A percentile compares a stretch with the other conserved stretches of the same genome.
Conservation (phyloP, 2,888 invertebrate species). For the Sycophila texana region DNA sequence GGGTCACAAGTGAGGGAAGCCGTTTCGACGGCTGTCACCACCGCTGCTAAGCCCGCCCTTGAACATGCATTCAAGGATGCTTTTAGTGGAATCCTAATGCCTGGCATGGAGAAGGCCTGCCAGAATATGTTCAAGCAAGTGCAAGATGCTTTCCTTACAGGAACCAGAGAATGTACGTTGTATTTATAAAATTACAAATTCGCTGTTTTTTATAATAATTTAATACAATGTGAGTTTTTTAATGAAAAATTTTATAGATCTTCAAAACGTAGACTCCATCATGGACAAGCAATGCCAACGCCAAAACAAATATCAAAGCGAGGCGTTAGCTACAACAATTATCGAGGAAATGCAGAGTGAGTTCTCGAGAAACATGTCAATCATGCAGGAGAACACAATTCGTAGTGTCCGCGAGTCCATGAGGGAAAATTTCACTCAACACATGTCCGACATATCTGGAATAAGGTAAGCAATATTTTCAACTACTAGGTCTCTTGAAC, state of each 20-base stretch:
- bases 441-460: constrained; percentile 70
- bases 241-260: constrained; percentile 70
- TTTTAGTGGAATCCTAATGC: constrained; percentile 86
- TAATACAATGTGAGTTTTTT: not conserved
- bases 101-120: constrained; percentile 91
- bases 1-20: constrained; percentile 85
- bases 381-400: constrained; percentile 68
- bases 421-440: constrained; percentile 71
- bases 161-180: constrained; percentile 91
- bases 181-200: constrained; percentile 54
- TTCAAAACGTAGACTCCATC: constrained; percentile 77
- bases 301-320: constrained; percentile 69
- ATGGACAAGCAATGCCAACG: constrained; percentile 76
- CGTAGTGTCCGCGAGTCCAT: constrained; percentile 71
- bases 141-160: constrained; percentile 90
- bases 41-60: constrained; percentile 84
- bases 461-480: constrained; percentile 64
- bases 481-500: no score
- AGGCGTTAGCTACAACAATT: constrained; percentile 64
- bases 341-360: constrained; percentile 70
- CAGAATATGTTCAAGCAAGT: constrained; percentile 92
- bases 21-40: constrained; percentile 82
- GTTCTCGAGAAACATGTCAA: constrained; percentile 65
- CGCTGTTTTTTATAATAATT: constrained; percentile 15
- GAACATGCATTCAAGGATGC: constrained; percentile 87